Conservation (phyloP, 2,888 invertebrate species). For the Aricia artaxerxes region DNA sequence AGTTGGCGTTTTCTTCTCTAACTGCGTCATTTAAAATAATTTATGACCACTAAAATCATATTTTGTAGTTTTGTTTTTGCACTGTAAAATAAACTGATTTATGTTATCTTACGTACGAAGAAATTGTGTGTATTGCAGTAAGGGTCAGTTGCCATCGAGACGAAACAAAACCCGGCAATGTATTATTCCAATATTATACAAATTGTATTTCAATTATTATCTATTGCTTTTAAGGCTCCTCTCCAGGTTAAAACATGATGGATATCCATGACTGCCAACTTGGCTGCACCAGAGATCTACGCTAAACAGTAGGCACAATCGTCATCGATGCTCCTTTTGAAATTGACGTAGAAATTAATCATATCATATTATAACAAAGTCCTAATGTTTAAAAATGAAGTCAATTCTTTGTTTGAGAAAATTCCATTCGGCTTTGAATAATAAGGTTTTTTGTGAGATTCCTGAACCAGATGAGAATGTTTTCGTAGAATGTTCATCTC, state of each 20-base stretch:
- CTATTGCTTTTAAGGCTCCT: no score
- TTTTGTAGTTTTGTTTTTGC: conserved; percentile 1
- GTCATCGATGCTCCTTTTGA: neutral
- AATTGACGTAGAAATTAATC: neutral
- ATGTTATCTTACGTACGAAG: neutral
- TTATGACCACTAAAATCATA: conserved; percentile 15
- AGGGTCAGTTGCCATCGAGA: no score
- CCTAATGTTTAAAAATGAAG: neutral
- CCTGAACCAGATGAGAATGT: neutral
- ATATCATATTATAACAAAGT: neutral
- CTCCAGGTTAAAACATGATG: no score
- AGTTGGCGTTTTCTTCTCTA: conserved; percentile 24
- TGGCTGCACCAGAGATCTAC: no score
- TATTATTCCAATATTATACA: no score
- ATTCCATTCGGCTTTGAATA: conserved; percentile 16
- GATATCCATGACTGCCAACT: no score
- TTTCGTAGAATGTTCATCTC: neutral
- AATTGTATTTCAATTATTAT: no score
- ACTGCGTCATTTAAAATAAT: conserved; percentile 24
- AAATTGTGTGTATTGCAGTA: neutral
- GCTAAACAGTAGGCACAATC: no score
- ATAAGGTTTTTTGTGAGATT: conserved; percentile 16
- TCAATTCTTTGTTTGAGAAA: conserved; percentile 1
- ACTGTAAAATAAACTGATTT: neutral
- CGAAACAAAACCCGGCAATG: no score